Evolutionary conservation across 1,140 invertebrate species (phyloP), one percentile per base, ranked within the genome.

Genomic region (Mizuhopecten yessoensis): DNA sequence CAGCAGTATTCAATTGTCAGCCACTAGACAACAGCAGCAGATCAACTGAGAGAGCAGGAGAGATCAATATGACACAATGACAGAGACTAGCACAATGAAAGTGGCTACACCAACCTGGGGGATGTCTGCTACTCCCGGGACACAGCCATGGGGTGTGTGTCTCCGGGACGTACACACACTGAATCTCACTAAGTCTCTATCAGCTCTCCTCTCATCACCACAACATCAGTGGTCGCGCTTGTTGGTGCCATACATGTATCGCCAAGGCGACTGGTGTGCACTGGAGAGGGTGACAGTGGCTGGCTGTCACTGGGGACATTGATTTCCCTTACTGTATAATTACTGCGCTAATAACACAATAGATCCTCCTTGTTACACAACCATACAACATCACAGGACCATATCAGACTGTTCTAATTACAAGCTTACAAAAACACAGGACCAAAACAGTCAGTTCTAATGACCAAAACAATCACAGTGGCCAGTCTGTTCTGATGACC

Each of bases 301-400:
- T 29, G 57, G 3, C 0, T 75, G 57, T 75, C 57, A 75, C 57
- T 75, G 17, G 57, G 57, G n/a, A 75, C 57, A 75, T 75, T 75
- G 57, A 75, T 75, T 75, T 75, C 57, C 57, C 57, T 29, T 29
- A n/a, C 57, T 75, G 57, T 29, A 29, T 75, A 75, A 75, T 75
- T 75, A 75, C 57, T 75, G 57, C 17, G n/a, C 57, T 75, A 75
- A 75, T 75, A n/a, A 75, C 57, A 75, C 57, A 75, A 75, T 75
- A 75, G 57, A n/a, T 75, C n/a, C 57, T 75, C 57, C n/a, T 75
- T 29, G 23, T 75, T 75, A 75, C 57, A 75, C 23, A 75, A 75
- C 23, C n/a, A 23, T 75, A 75, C 57, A n/a, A 75, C n/a, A 75
- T 29, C n/a, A 75, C 57, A 75, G n/a, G n/a, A n/a, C 45, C 17